A percentile compares a stretch with the other conserved stretches of the same genome.
phyloP scores from a whole-genome alignment of 2,888 invertebrate genomes.

The Cerceris rybyensis region DNA sequence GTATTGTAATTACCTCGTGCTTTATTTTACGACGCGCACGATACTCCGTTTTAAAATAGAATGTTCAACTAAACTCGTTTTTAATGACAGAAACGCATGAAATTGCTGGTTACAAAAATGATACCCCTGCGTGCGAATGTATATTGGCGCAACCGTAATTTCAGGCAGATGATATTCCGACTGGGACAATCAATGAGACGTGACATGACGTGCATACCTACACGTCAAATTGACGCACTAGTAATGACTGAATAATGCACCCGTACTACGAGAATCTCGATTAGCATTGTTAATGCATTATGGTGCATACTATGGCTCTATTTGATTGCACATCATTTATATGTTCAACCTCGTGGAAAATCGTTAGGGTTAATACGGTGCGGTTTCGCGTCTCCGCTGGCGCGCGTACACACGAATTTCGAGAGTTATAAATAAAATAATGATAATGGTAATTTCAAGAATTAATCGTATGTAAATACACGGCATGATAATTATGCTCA shows the following conservation, averaged over 20 bases:
- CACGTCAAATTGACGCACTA: conserved; percentile 65
- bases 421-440: too few species aligned
- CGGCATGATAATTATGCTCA: too few species aligned
- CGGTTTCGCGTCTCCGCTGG: conserved; percentile 4
- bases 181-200: conserved; percentile 28
- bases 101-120: conserved; percentile 1
- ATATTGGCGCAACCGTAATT: conserved; percentile 24
- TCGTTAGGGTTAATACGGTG: conserved; percentile 30
- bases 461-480: too few species aligned
- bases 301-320: conserved; percentile 41
- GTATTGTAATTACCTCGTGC: too few species aligned
- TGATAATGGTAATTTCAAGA: too few species aligned
- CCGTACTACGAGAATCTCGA: conserved; percentile 66
- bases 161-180: conserved; percentile 21
- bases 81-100: not conserved
- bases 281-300: conserved; percentile 69
- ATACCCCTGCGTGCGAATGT: not conserved
- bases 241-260: conserved; percentile 66
- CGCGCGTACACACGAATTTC: not conserved
- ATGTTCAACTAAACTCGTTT: not conserved
- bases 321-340: conserved; percentile 36
- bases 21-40: too few species aligned
- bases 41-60: too few species aligned
- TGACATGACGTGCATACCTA: conserved; percentile 28
- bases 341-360: conserved; percentile 36